A percentile compares a stretch with the other conserved stretches of the same genome.
Evolutionary conservation across 2,113 vertebrate species (phyloP).

Genomic region (Xenopus laevis): DNA sequence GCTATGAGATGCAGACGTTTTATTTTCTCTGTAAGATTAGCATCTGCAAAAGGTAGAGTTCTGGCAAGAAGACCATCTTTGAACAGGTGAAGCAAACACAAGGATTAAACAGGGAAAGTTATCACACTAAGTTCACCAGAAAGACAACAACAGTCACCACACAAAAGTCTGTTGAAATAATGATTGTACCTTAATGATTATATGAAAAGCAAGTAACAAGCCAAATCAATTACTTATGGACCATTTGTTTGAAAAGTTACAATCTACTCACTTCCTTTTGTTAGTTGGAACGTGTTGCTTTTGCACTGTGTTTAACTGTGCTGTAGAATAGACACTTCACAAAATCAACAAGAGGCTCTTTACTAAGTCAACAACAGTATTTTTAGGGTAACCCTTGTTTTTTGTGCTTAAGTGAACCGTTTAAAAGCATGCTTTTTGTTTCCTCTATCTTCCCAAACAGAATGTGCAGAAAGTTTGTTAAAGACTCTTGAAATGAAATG

Average conservation of each 20-base stretch:
- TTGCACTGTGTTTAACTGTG: no score
- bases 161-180: background rate
- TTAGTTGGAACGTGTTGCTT: no score
- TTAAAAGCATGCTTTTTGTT: background rate
- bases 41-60: slow-evolving; percentile 34
- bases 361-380: background rate
- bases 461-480: background rate
- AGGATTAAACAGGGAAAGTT: slow-evolving; percentile 10
- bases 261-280: no score
- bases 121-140: background rate
- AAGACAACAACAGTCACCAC: slow-evolving; percentile 14
- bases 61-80: slow-evolving; percentile 19
- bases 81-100: slow-evolving; percentile 35
- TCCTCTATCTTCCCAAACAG: slow-evolving; percentile 13
- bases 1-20: background rate
- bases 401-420: background rate
- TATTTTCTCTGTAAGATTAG: slow-evolving; percentile 35
- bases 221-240: no score
- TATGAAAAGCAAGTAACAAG: no score
- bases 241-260: no score
- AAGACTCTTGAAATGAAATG: slow-evolving; percentile 7
- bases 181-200: no score
- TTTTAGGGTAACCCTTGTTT: background rate
- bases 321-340: no score
- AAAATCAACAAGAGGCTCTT: no score